These are phyloP conservation scores for Habroteleia sp. DNA, from an alignment of 2,888 invertebrate genomes.

Conservation along the genomic window DNA sequence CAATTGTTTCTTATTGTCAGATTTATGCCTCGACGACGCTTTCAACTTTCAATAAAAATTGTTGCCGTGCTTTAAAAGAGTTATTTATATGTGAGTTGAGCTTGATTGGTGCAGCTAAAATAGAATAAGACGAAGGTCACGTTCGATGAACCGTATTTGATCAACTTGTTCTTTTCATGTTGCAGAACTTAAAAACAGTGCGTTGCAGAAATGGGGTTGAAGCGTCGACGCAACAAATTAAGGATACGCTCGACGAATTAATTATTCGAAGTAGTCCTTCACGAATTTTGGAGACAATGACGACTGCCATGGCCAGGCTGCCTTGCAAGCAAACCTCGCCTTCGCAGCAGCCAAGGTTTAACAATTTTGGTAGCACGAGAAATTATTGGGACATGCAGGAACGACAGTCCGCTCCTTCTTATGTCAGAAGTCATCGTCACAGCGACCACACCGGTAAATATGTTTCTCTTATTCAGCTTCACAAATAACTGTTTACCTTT, in stretches of 20 bases:
- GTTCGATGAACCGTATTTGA: background rate
- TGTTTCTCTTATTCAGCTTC: background rate
- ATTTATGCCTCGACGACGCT: too few relatives aligned
- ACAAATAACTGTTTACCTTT: too few relatives aligned
- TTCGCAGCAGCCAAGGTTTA: conserved; percentile 72
- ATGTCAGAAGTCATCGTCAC: conserved; percentile 76
- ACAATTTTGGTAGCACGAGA: conserved; percentile 73
- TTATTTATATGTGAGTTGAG: too few relatives aligned
- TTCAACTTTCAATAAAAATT: too few relatives aligned
- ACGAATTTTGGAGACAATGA: conserved; percentile 70
- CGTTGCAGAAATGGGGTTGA: conserved; percentile 76
- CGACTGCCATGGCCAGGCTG: conserved; percentile 80
- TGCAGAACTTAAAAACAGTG: too few relatives aligned
- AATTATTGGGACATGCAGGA: conserved; percentile 79
- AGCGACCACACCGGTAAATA: conserved; percentile 77
- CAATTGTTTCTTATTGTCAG: too few relatives aligned
- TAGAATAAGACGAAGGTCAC: conserved; percentile 1
- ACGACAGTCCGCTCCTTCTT: conserved; percentile 72
- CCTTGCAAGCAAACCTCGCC: conserved; percentile 78
- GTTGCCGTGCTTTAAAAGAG: too few relatives aligned
- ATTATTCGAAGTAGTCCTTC: conserved; percentile 41
- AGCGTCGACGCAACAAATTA: conserved; percentile 74
- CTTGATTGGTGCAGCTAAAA: conserved; percentile 1
- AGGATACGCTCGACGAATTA: conserved; percentile 51
- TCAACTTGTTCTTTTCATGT: too few relatives aligned